Percentiles rank a stretch among this genome's conserved stretches.
Evolutionary conservation across 2,888 invertebrate genomes (phyloP).

Genomic region (Germaria angustata): DNA sequence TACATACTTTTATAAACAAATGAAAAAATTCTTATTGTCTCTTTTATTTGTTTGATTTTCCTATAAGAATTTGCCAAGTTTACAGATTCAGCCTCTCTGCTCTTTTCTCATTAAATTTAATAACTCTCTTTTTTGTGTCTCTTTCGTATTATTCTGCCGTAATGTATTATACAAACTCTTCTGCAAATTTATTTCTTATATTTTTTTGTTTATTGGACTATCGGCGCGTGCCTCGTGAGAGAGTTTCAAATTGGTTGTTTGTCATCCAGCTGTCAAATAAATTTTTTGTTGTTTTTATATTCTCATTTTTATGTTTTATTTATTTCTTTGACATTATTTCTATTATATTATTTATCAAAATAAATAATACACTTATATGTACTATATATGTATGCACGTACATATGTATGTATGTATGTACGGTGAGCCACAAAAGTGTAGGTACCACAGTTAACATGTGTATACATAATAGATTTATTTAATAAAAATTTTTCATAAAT

Average conservation of each 20-base stretch:
- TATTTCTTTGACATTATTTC: slow-evolving; percentile 30
- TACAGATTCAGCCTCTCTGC: slow-evolving; percentile 58
- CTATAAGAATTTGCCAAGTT: slow-evolving; percentile 41
- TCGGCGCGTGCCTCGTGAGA: slow-evolving; percentile 62
- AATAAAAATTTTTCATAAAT: too few relatives aligned
- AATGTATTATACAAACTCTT: not conserved
- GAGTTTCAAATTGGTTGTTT: slow-evolving; percentile 50
- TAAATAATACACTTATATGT: too few relatives aligned
- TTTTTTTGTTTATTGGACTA: slow-evolving; percentile 9
- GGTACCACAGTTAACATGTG: too few relatives aligned
- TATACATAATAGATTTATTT: too few relatives aligned
- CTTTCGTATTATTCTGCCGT: not conserved
- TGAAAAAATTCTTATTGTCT: not conserved
- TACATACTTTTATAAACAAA: too few relatives aligned
- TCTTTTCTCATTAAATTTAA: not conserved
- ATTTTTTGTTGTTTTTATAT: not conserved
- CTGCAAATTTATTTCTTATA: not conserved
- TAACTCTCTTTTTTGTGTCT: not conserved
- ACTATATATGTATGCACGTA: not conserved
- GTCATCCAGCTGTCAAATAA: slow-evolving; percentile 57
- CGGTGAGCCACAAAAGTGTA: too few relatives aligned
- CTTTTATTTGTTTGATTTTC: slow-evolving; percentile 35
- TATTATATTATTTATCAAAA: slow-evolving; percentile 27
- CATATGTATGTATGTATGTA: not conserved
- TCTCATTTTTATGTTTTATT: slow-evolving; percentile 2